phyloP scores from a whole-genome alignment of 2,797 vertebrate species.

The Coranthus polyacanthus region DNA sequence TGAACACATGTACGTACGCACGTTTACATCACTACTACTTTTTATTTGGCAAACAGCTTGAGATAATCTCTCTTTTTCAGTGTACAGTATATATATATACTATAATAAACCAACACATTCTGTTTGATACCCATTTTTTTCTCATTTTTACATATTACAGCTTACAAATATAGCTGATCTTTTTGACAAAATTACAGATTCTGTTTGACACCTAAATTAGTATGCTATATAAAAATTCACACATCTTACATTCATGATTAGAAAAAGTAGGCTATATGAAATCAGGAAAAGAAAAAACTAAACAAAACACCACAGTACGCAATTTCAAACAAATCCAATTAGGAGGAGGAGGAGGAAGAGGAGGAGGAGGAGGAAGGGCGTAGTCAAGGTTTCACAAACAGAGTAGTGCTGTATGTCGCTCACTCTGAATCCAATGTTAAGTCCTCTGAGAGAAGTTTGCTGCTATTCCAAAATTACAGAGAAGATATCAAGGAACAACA shows the following conservation, averaged over 20 bases:
- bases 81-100: constrained; percentile 84
- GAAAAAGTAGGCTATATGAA: constrained; percentile 84
- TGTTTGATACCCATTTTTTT: constrained; percentile 85
- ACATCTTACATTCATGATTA: constrained; percentile 89
- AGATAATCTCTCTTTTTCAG: constrained; percentile 87
- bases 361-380: constrained; percentile 13
- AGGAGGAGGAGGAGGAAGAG: constrained; percentile 44
- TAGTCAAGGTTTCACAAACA: constrained; percentile 74
- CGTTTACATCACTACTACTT: constrained; percentile 80
- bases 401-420: constrained; percentile 56
- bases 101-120: constrained; percentile 86
- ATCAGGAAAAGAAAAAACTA: constrained; percentile 75
- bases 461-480: constrained; percentile 75
- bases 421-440: constrained; percentile 72
- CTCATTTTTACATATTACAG: constrained; percentile 87
- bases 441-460: constrained; percentile 77
- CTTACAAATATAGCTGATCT: constrained; percentile 92
- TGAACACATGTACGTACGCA: too few species aligned
- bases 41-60: constrained; percentile 91
- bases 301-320: constrained; percentile 82
- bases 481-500: constrained; percentile 80
- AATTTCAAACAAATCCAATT: constrained; percentile 80
- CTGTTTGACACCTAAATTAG: constrained; percentile 85
- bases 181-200: constrained; percentile 88
- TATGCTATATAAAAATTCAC: constrained; percentile 87